Base-by-base conservation (phyloP, 2,113 vertebrate species). In the Chlorodrepanis virens region DNA sequence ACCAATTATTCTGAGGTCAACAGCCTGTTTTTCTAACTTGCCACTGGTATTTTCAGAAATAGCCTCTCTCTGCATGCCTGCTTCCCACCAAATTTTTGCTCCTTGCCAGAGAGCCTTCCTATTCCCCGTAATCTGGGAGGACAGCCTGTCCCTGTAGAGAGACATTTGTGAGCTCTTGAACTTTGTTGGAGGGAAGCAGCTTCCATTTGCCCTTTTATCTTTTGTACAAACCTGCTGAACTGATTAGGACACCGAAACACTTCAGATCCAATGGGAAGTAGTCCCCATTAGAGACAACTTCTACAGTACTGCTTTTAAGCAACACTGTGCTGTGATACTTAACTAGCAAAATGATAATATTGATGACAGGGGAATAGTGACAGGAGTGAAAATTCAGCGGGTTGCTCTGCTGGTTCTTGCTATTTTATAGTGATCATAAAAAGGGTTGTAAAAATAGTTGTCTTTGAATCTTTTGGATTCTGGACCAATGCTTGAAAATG, bases 1-100 rank as follows among this genome's bases (percentile, higher is more conserved):
- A 96, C 87, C 83, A 87, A 72, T 93, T 96, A 93, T 87, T 93
- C 76, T 70, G 79, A 95, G 89, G 87, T 94, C 83, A 94, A 84
- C 60, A 84, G 81, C n/a, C 69, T 52, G 72, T 95, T 95, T 94
- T 91, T 94, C 83, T 60, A 89, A 78, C 87, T 89, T 11, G 50
- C n/a, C 44, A 69, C 28, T 64, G 52, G 60, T 83, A 91, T 81
- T 94, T 92, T 64, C 87, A 92, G 83, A 94, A 95, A 79, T 61
- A 87, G 39, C 25, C n/a, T 85, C 65, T 63, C 61, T n/a, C 49
- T 75, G 37, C 3, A 4, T 57, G 72, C 50, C 40, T 91, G 40
- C 68, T 70, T 72, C 61, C 74, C 40, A 80, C 45, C 70, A 70
- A 69, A 25, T 57, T 94, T 83, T 91, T 93, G 22, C 56, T 94